phyloP scores from a whole-genome alignment of 2,113 vertebrate species.

The Diadophis punctatus region DNA sequence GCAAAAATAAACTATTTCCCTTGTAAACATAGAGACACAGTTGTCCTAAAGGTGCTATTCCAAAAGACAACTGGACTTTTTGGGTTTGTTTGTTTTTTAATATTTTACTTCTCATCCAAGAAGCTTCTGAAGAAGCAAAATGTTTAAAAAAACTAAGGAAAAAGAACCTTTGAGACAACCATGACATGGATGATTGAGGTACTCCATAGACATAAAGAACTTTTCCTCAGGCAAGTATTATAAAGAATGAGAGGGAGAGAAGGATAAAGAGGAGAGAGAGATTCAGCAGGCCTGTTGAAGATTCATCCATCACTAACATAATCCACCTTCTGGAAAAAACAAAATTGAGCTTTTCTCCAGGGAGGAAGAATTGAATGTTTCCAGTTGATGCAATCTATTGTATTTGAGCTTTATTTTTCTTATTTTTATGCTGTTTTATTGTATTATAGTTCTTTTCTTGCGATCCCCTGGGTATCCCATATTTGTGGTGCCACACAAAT shows the following conservation, averaged over 20 bases:
- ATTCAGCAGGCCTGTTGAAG: neutral
- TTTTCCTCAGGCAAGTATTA: neutral
- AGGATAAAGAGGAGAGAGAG: neutral
- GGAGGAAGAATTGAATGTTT: neutral
- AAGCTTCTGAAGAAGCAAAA: neutral
- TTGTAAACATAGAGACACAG: neutral
- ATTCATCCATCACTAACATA: neutral
- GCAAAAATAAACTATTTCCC: neutral
- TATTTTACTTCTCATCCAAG: neutral
- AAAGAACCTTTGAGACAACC: neutral
- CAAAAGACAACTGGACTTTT: neutral
- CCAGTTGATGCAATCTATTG: neutral
- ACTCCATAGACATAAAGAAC: neutral
- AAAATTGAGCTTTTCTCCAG: neutral
- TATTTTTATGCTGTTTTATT: neutral
- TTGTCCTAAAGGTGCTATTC: neutral
- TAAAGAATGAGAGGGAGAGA: neutral
- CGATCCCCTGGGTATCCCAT: neutral
- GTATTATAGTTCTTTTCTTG: neutral
- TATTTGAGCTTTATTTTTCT: neutral
- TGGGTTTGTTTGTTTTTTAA: too few species aligned
- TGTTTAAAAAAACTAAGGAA: neutral
- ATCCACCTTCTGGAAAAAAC: neutral
- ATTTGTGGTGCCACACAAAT: neutral
- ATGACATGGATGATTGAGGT: neutral